phyloP scores from a whole-genome alignment of 2,113 vertebrate genomes.

The Scartelaos histophorus region DNA sequence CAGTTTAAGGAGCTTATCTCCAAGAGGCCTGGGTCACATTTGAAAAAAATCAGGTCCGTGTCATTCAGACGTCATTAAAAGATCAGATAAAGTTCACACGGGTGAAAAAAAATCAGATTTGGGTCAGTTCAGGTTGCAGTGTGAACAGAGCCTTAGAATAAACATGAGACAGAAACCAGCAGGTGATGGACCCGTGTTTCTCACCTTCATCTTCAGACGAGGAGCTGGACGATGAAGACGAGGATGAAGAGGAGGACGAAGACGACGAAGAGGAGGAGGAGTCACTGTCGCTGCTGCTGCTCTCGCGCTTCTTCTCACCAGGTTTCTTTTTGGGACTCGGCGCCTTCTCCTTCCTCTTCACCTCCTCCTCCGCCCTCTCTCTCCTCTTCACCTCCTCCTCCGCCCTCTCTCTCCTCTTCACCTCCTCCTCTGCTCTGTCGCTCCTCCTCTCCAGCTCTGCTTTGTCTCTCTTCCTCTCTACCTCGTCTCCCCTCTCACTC shows the following conservation, averaged over 20 bases:
- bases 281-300: constrained; percentile 62
- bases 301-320: constrained; percentile 30
- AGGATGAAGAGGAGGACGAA: constrained; percentile 48
- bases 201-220: constrained; percentile 66
- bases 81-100: no score
- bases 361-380: constrained; percentile 23
- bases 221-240: constrained; percentile 62
- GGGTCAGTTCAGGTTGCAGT: no score
- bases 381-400: constrained; percentile 24
- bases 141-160: no score
- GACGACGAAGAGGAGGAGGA: constrained; percentile 68
- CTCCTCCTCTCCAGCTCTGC: constrained; percentile 8
- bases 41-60: no score
- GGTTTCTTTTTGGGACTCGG: constrained; percentile 37
- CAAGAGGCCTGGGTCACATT: no score
- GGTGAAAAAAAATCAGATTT: no score
- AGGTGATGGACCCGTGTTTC: neutral
- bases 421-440: constrained; percentile 17
- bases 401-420: constrained; percentile 20
- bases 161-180: neutral
- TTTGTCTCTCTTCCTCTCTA: constrained; percentile 14
- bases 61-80: no score
- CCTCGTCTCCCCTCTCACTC: constrained; percentile 37
- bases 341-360: constrained; percentile 18
- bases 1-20: no score